These are phyloP conservation scores for Lepetodrilus schrolli DNA, from an alignment of 2,888 invertebrate species.

Conservation along the genomic window DNA sequence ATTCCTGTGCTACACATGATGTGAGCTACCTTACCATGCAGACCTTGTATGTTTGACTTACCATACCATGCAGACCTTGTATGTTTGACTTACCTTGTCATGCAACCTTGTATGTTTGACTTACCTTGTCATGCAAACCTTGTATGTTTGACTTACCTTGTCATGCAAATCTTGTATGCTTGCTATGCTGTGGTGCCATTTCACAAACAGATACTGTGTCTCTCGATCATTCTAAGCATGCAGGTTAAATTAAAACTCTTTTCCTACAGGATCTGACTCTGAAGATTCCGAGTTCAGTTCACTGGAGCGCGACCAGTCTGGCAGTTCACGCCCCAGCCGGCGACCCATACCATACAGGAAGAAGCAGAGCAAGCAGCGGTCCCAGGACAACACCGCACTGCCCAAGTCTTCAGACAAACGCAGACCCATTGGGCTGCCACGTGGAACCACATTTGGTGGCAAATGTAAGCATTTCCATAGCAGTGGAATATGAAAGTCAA, in stretches of 20 bases:
- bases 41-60: no score
- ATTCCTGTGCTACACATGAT: no score
- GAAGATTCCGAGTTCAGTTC: slow-evolving; percentile 93
- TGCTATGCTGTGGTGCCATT: no score
- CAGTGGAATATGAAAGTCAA: neutral
- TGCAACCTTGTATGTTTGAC: no score
- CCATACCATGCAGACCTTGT: no score
- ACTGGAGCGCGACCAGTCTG: slow-evolving; percentile 79
- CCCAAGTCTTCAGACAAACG: neutral
- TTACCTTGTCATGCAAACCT: no score
- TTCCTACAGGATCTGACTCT: slow-evolving; percentile 80
- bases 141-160: no score
- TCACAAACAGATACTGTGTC: neutral
- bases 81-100: no score
- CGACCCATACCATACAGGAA: slow-evolving; percentile 82
- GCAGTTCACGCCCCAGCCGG: slow-evolving; percentile 80
- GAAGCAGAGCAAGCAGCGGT: slow-evolving; percentile 78
- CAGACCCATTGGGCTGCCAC: neutral
- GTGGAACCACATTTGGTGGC: slow-evolving; percentile 10
- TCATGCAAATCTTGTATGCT: no score
- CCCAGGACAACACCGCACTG: neutral
- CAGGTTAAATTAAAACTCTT: neutral
- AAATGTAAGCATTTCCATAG: slow-evolving; percentile 6
- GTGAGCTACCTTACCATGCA: no score
- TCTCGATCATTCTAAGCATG: neutral